A percentile compares a stretch with the other conserved stretches of the same genome.
phyloP scores from a whole-genome alignment of 2,113 vertebrate genomes.

The Tachuris rubrigastra region DNA sequence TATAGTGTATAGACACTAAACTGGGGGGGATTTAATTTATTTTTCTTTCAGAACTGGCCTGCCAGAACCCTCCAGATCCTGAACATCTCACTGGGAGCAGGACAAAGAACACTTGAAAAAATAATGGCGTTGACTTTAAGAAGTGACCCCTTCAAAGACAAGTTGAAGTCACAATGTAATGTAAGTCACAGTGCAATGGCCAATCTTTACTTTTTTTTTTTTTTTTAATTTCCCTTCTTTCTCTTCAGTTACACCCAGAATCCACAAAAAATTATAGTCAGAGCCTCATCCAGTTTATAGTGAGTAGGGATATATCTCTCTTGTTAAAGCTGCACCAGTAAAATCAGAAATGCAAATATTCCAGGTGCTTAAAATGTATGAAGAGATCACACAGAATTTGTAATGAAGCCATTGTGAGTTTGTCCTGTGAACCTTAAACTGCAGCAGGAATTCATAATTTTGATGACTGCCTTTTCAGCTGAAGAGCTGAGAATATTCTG shows the following conservation, averaged over 20 bases:
- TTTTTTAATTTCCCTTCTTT: background rate
- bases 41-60: background rate
- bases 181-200: background rate
- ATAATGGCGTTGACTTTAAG: background rate
- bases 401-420: background rate
- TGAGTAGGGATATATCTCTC: background rate
- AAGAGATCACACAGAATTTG: background rate
- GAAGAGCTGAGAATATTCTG: background rate
- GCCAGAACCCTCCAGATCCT: background rate
- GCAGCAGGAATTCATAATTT: slow-evolving; percentile 8
- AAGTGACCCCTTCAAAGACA: background rate
- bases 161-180: background rate
- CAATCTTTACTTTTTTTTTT: background rate
- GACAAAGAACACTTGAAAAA: background rate
- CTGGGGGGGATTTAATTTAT: background rate
- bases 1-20: background rate
- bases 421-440: slow-evolving; percentile 15
- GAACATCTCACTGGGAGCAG: background rate
- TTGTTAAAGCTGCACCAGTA: background rate
- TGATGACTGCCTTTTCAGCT: background rate
- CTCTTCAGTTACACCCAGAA: background rate
- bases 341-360: slow-evolving; percentile 28
- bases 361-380: background rate
- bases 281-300: background rate
- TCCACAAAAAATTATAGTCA: background rate